Percentiles rank a stretch among this genome's conserved stretches.
These are phyloP conservation scores for Bombus superbus DNA, from an alignment of 1,140 invertebrate species.

Conservation along the genomic window DNA sequence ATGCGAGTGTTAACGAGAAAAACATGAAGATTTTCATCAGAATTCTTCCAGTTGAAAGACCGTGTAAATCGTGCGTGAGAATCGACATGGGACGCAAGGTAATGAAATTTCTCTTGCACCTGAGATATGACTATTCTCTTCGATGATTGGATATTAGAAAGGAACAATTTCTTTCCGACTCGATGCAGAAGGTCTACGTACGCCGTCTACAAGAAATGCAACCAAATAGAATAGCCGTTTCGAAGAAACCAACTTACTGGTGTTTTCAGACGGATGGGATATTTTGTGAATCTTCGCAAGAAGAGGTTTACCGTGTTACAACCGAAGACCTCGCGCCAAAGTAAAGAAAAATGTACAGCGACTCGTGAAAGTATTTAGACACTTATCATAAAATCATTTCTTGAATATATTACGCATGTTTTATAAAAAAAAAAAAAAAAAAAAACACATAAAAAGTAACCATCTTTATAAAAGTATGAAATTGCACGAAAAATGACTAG, in stretches of 20 bases:
- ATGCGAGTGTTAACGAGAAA: conserved; percentile 12
- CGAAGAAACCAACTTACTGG: conserved; percentile 51
- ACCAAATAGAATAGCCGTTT: conserved; percentile 2
- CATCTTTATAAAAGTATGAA: too few species aligned
- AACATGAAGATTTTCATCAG: conserved; percentile 64
- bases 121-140: background rate
- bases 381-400: background rate
- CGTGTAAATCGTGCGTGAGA: conserved; percentile 52
- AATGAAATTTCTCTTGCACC: background rate
- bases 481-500: too few species aligned
- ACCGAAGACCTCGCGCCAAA: conserved; percentile 56
- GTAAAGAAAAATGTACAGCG: conserved; percentile 26
- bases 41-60: conserved; percentile 54
- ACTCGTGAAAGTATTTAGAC: background rate
- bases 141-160: background rate
- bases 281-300: conserved; percentile 56
- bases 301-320: conserved; percentile 51
- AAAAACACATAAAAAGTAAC: too few species aligned
- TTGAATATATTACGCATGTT: background rate
- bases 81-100: conserved; percentile 56
- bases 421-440: too few species aligned
- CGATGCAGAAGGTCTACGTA: conserved; percentile 56
- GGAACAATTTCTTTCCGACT: background rate
- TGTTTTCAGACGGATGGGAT: conserved; percentile 51
- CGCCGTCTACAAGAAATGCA: conserved; percentile 57